These are phyloP conservation scores for Bombus soroeensis DNA, from an alignment of 1,140 invertebrate genomes.

Conservation along the genomic window DNA sequence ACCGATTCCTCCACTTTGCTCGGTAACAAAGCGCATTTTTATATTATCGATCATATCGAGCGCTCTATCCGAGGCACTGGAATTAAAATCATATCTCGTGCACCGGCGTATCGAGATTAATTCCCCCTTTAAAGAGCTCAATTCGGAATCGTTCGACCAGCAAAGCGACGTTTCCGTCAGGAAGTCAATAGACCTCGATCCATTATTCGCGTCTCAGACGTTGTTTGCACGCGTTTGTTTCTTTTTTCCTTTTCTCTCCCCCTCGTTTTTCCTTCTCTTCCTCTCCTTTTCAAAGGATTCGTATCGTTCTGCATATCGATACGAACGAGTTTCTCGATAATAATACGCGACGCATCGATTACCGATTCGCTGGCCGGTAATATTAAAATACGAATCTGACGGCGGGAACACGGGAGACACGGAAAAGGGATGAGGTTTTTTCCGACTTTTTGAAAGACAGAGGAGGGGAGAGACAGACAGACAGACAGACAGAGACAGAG, in stretches of 20 bases:
- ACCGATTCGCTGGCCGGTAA: not conserved
- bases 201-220: constrained; percentile 9
- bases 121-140: not conserved
- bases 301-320: not conserved
- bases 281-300: not conserved
- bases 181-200: constrained; percentile 16
- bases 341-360: constrained; percentile 13
- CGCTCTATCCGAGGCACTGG: not conserved
- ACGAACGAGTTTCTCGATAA: not conserved
- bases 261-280: too few relatives aligned
- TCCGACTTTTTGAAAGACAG: not conserved
- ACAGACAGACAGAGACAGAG: not conserved
- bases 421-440: too few relatives aligned
- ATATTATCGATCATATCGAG: not conserved
- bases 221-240: constrained; percentile 20
- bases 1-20: not conserved
- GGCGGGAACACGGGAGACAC: not conserved
- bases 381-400: constrained; percentile 21
- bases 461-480: too few relatives aligned
- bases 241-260: too few relatives aligned
- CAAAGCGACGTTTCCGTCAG: constrained; percentile 27
- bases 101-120: constrained; percentile 1
- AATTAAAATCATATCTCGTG: constrained; percentile 1
- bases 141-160: constrained; percentile 1
- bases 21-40: not conserved